Evolutionary conservation across 2,888 invertebrate species (phyloP).

Genomic region (Gisinianus flammeolus): DNA sequence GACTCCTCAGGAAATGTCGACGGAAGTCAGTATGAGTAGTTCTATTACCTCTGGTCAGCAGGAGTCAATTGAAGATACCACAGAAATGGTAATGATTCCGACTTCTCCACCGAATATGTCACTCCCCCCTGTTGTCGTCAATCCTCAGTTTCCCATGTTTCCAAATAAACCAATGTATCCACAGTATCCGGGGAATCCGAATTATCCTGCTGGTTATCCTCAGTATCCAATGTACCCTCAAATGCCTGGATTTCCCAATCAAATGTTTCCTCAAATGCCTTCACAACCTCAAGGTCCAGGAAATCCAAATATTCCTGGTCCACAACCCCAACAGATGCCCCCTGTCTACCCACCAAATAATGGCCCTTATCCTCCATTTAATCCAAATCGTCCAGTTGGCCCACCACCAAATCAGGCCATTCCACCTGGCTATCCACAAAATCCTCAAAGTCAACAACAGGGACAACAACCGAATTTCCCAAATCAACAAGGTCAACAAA

Average conservation of each 20-base stretch:
- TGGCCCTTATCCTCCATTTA: not conserved
- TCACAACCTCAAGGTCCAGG: not conserved
- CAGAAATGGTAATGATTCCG: too few species aligned
- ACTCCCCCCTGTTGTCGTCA: not conserved
- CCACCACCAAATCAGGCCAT: too few species aligned
- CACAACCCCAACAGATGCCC: not conserved
- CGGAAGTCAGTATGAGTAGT: too few species aligned
- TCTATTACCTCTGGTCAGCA: too few species aligned
- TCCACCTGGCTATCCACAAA: too few species aligned
- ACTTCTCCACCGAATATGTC: too few species aligned
- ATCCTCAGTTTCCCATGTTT: not conserved
- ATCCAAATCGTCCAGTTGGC: too few species aligned
- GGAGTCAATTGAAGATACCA: too few species aligned
- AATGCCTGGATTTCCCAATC: not conserved
- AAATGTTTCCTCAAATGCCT: not conserved
- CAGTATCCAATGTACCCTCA: not conserved
- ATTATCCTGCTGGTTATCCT: not conserved
- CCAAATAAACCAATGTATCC: not conserved
- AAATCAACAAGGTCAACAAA: not conserved
- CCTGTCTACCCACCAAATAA: not conserved
- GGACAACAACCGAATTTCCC: not conserved
- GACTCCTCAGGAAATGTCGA: too few species aligned
- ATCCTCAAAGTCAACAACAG: not conserved
- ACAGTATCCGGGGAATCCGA: not conserved
- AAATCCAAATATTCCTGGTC: conserved; percentile 5